Evolutionary conservation across 2,797 vertebrate genomes (phyloP), one percentile per base, ranked within the genome.

Genomic region (Sylvilagus floridanus): DNA sequence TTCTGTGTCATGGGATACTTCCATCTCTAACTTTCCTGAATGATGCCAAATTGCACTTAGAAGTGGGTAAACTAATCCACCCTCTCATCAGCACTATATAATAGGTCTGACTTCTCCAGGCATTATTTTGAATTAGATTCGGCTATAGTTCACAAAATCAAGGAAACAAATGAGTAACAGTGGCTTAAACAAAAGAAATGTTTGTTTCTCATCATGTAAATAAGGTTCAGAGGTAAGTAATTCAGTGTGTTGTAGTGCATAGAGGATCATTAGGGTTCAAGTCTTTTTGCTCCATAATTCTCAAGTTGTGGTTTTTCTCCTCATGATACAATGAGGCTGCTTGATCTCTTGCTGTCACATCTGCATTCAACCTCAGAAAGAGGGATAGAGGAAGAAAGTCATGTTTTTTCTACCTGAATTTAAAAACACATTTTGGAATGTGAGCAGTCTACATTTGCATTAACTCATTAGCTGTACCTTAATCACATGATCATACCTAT

Each of bases 51-150:
- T 81, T 66, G 13, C 65, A 63, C 84, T 83, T 47, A 65, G n/a
- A 90, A 75, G 11, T 65, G 30, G 24, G 16, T 79, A n/a, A 63
- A 54, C 19, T 89, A 73, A 60, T 68, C n/a, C 37, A 83, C 66
- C 84, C 17, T 87, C 52, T 12, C 16, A 75, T 78, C 22, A 52
- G n/a, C 63, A 88, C 17, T 50, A 32, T 30, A 32, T 76, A 62
- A 65, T 35, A 47, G 17, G 79, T 92, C 62, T 84, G n/a, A 50
- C n/a, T 87, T 88, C 16, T 79, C 76, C 3, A 17, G 72, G 17
- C 37, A 30, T 91, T 82, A 71, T 81, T 90, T 89, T 82, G 66
- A 79, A 84, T 91, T 75, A 79, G 11, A 11, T 84, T 88, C 93
- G 42, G 30, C 62, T 72, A 4, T 54, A 8, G 42, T 21, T 83